Conservation (phyloP, 2,888 invertebrate species). For the Nematopogon swammerdamellus region DNA sequence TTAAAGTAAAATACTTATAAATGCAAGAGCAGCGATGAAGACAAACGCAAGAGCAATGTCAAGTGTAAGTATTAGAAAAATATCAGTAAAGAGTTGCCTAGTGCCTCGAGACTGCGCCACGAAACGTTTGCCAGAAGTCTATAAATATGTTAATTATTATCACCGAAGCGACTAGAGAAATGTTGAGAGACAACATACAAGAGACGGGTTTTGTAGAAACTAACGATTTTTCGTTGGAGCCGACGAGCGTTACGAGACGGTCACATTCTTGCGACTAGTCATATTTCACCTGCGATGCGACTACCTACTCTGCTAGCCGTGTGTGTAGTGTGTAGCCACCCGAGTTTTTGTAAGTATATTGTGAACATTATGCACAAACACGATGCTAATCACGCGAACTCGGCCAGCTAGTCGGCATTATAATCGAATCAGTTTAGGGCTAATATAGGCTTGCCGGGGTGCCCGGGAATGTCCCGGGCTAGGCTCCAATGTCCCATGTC, state of each 20-base stretch:
- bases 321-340: too few relatives aligned
- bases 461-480: too few relatives aligned
- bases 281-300: background rate
- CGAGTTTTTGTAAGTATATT: too few relatives aligned
- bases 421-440: too few relatives aligned
- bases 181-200: background rate
- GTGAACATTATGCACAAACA: background rate
- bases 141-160: background rate
- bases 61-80: too few relatives aligned
- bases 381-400: background rate
- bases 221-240: background rate
- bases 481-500: too few relatives aligned
- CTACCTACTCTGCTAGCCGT: too few relatives aligned
- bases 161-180: background rate
- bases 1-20: too few relatives aligned
- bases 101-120: background rate
- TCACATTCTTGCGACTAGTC: background rate
- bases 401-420: background rate
- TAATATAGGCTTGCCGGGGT: too few relatives aligned
- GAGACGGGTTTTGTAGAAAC: background rate
- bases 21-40: too few relatives aligned
- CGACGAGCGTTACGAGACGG: background rate
- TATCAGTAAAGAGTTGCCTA: too few relatives aligned
- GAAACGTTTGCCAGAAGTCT: background rate
- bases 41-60: too few relatives aligned